phyloP scores from a whole-genome alignment of 2,113 vertebrate genomes.

The Motacilla alba region DNA sequence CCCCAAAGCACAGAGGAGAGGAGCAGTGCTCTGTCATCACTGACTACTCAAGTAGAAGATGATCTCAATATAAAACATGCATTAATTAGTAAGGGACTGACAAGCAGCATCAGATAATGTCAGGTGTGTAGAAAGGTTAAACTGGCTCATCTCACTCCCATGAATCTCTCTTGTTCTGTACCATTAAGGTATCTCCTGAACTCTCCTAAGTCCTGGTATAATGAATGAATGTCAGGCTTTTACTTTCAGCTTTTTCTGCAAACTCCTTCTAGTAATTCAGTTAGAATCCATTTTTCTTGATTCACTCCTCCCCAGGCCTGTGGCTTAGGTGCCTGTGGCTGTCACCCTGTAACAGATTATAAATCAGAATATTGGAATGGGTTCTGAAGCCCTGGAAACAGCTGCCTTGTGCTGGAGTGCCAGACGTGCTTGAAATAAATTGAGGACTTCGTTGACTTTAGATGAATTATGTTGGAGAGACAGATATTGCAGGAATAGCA shows the following conservation, averaged over 20 bases:
- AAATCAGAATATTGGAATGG: constrained; percentile 27
- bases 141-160: not conserved
- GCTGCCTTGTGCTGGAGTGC: not conserved
- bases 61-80: not conserved
- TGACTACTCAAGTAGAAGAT: not conserved
- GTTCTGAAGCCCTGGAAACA: not conserved
- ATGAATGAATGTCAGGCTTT: not conserved
- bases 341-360: not conserved
- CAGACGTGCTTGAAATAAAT: not conserved
- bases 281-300: not conserved
- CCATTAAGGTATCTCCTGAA: not conserved
- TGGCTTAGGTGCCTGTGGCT: not conserved
- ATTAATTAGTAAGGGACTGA: not conserved
- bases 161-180: not conserved
- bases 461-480: not conserved
- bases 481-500: not conserved
- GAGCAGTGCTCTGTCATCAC: not conserved
- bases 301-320: not conserved
- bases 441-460: not conserved
- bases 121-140: not conserved
- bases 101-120: not conserved
- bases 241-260: not conserved
- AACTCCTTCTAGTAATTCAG: not conserved
- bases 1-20: not conserved
- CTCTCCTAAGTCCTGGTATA: not conserved